Percentiles rank a stretch among this genome's conserved stretches.
Evolutionary conservation across 2,113 vertebrate genomes (phyloP).

Genomic region (Oncorhynchus clarkii): DNA sequence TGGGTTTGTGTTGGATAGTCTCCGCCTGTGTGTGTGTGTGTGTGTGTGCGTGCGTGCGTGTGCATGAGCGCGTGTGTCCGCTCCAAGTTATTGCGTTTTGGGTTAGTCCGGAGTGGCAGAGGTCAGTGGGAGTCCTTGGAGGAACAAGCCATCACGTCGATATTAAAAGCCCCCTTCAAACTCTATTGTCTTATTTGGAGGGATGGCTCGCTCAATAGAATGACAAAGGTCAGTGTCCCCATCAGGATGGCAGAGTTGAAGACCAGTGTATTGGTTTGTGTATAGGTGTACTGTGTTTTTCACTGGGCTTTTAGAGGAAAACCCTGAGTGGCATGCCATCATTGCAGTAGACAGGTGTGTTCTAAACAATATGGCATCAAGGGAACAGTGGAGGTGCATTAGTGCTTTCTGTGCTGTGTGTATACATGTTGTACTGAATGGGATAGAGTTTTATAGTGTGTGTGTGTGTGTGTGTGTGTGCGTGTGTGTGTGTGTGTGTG

Average conservation of each 20-base stretch:
- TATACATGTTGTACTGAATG: no score
- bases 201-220: conserved; percentile 11
- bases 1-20: conserved; percentile 27
- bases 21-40: conserved; percentile 5
- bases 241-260: conserved; percentile 23
- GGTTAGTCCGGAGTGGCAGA: conserved; percentile 46
- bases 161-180: conserved; percentile 56
- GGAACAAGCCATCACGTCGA: conserved; percentile 44
- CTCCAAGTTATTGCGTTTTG: conserved; percentile 48
- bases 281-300: conserved; percentile 5
- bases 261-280: conserved; percentile 26
- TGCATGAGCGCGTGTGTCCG: conserved; percentile 17
- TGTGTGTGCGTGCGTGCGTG: background rate
- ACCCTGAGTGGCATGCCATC: conserved; percentile 11
- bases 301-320: conserved; percentile 18
- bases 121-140: conserved; percentile 49
- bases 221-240: conserved; percentile 36
- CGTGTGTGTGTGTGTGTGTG: conserved; percentile 23
- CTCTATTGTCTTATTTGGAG: conserved; percentile 23
- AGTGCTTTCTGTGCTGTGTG: no score
- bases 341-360: background rate
- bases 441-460: background rate
- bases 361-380: no score
- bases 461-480: conserved; percentile 3
- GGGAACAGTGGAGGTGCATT: no score